phyloP scores from a whole-genome alignment of 2,797 vertebrate species.

The Prunella strophiata region DNA sequence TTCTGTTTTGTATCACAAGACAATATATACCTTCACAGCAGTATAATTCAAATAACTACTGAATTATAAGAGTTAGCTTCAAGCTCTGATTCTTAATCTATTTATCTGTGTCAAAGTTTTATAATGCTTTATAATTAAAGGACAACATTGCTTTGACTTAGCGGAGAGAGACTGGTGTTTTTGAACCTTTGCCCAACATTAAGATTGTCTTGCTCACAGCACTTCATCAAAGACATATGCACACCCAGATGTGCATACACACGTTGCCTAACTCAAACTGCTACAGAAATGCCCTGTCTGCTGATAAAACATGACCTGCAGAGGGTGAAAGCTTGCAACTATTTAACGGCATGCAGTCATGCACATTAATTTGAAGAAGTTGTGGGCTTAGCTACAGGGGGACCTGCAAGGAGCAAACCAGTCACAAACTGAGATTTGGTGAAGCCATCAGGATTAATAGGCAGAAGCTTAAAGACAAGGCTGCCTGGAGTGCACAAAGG shows the following conservation, averaged over 20 bases:
- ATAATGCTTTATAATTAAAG: neutral
- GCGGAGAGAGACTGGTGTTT: neutral
- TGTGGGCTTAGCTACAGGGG: neutral
- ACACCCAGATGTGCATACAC: neutral
- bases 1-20: neutral
- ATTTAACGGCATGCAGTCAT: neutral
- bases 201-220: neutral
- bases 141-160: neutral
- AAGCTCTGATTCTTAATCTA: neutral
- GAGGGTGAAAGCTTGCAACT: neutral
- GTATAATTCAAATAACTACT: neutral
- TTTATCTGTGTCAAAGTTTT: neutral
- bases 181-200: neutral
- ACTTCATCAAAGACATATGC: neutral
- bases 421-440: neutral
- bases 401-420: neutral
- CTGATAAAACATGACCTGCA: neutral
- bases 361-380: neutral
- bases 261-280: neutral
- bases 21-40: neutral
- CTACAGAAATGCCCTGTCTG: neutral
- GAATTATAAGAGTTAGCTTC: neutral
- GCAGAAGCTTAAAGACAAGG: neutral
- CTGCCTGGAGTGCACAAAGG: neutral
- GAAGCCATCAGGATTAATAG: neutral